Base-by-base conservation (phyloP, 1,140 invertebrate species). In the Trachymyrmex septentrionalis region DNA sequence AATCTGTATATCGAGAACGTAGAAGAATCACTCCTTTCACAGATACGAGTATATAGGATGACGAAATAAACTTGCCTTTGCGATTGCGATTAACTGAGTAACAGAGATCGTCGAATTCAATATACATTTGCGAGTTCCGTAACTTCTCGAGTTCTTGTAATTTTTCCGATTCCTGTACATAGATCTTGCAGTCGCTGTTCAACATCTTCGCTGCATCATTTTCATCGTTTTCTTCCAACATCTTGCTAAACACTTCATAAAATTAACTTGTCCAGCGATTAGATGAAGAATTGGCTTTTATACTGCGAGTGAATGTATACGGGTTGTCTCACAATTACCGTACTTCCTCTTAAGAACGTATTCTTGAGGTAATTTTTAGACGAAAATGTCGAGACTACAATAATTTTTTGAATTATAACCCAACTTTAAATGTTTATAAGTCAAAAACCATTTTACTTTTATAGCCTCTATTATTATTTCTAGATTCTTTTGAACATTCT, bases 41-140 rank as follows among this genome's bases (percentile, higher is more conserved):
- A 4, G 14, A 64, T 44, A 76, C 1, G 10, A n/a, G n/a, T n/a
- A n/a, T n/a, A n/a, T 48, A 12, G 2, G 1, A 30, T 3, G 5
- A 3, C 5, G 1, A 38, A 63, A 10, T 16, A 12, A 34, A 69
- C 86, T 90, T 82, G 61, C 88, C 88, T 92, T 92, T 92, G 4
- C 9, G 48, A 2, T 82, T 24, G 7, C 12, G 69, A 10, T 14
- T 66, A 14, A 87, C 67, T 0, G 90, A 85, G 5, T 91, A 92
- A 16, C 55, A 77, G 1, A 93, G 66, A 30, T 90, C 27, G 0
- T 72, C 19, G 44, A 93, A 91, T 24, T 92, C 86, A 0, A 93
- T 61, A 27, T 73, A 76, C 48, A 92, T 72, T 27, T 75, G 87
- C 0, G 16, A 5, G 3, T 34, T 24, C 0, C 2, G 30, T 0